Evolutionary conservation across 2,113 vertebrate genomes (phyloP), one percentile per base, ranked within the genome.

Genomic region (Pelodiscus sinensis): DNA sequence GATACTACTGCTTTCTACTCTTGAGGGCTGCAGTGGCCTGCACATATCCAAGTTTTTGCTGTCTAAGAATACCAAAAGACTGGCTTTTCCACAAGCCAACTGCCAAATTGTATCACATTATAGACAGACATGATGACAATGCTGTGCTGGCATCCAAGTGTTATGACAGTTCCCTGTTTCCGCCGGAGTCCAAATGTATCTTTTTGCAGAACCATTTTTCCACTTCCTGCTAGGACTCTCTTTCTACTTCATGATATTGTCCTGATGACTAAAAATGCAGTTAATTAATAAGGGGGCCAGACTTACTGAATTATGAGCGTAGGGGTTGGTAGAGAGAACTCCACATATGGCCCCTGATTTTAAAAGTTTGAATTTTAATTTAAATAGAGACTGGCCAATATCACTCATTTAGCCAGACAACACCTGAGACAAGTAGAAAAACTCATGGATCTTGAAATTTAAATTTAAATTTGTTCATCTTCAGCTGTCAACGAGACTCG

Each of bases 401-500:
- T 31, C 38, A 86, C 54, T 57, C 73, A 52, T 73, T 84, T 55
- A 80, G 81, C 87, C 78, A 80, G 38, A 84, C 79, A 78, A 11
- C 5, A 16, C 52, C 83, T 80, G 85, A 82, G 79, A 21, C 71
- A 78, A 85, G 55, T 27, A 58, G 18, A 73, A 38, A 16, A 84
- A 24, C 73, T 78, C 65, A 75, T 6, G 44, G 21, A 8, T 11
- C 18, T 75, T 75, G 71, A 75, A 75, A 44, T 75, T 44, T 75
- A 75, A 75, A 75, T 75, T 75, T 44, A 10, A 60, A 44, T n/a
- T 73, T 85, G n/a, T n/a, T 94, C 79, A 83, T 85, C 27, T 90
- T 91, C 89, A 65, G 9, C 51, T 94, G 95, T 90, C 81, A 97
- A 35, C 78, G 85, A 86, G 88, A 86, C 8, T 83, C 81, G 79